Percentiles rank a stretch among this genome's conserved stretches.
Evolutionary conservation across 2,113 vertebrate genomes (phyloP).

Genomic region (Columba janthina): DNA sequence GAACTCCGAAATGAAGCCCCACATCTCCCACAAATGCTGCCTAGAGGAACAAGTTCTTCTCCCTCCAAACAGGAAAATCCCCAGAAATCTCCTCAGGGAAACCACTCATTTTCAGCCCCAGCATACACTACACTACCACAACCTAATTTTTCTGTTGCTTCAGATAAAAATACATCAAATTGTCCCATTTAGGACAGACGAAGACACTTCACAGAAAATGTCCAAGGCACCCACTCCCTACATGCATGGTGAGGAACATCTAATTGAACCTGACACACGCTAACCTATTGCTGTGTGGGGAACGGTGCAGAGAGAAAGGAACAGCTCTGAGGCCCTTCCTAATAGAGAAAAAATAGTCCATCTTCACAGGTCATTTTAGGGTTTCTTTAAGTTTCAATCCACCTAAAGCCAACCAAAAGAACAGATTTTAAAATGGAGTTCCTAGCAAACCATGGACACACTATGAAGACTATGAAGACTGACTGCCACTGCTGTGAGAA

Average conservation of each 20-base stretch:
- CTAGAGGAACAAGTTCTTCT: neutral
- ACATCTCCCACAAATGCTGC: neutral
- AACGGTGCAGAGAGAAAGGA: neutral
- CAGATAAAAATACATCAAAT: neutral
- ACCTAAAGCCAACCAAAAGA: neutral
- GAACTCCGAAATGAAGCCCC: neutral
- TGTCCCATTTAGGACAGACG: neutral
- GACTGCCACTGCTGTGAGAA: neutral
- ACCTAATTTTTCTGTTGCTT: neutral
- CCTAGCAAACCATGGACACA: neutral
- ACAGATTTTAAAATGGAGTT: neutral
- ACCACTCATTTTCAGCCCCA: neutral
- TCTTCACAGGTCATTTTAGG: neutral
- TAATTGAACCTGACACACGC: neutral
- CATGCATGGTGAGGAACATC: rapidly evolving
- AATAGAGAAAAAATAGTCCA: neutral
- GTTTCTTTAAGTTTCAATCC: neutral
- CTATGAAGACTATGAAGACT: neutral
- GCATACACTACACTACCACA: neutral
- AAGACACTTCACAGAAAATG: neutral
- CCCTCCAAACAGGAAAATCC: neutral
- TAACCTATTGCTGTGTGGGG: neutral
- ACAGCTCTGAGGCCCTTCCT: neutral
- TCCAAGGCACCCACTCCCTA: neutral
- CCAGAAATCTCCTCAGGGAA: neutral